Evolutionary conservation across 1,140 invertebrate species (phyloP), one percentile per base, ranked within the genome.

Genomic region (Ylistrum balloti): DNA sequence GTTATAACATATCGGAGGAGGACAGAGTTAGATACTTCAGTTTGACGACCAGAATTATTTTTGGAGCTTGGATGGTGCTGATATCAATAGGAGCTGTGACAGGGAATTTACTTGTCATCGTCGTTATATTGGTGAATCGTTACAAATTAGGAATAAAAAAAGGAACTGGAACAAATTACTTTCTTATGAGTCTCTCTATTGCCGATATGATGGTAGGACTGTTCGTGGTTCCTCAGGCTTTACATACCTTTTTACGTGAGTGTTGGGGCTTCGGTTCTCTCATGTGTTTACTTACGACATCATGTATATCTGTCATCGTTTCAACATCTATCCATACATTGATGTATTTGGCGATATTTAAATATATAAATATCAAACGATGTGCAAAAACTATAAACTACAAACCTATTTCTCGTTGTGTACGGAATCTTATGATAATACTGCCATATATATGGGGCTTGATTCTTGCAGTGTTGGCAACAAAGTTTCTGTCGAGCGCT

Each of bases 381-480:
- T 74, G 56, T 74, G 56, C 56, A n/a, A n/a, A 38, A 3, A 86
- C 38, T 2, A 86, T 85, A 17, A 33, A 88, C n/a, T 56, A 34
- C 11, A 86, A 17, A n/a, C 45, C 56, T 22, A 87, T 91, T 11
- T 45, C 90, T 17, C 86, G 86, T 0, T 85, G 48, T 74, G 85
- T 35, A 0, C 86, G 89, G 28, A 17, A 86, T 10, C 10, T 95
- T 11, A 96, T 97, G 96, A 96, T 96, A 74, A 92, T 92, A 0
- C 92, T 93, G 0, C 94, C 96, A 7, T 97, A 96, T 96, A 33
- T 95, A 0, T 96, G 96, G 96, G 95, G 95, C 0, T 89, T 90
- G 17, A 33, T 96, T 32, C 95, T 94, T 86, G 95, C 95, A 32
- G 93, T 94, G 11, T 91, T 95, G 15, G 95, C 96, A 11, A 85